Conservation (phyloP, 2,888 invertebrate species). For the Pyrgus malvae region DNA sequence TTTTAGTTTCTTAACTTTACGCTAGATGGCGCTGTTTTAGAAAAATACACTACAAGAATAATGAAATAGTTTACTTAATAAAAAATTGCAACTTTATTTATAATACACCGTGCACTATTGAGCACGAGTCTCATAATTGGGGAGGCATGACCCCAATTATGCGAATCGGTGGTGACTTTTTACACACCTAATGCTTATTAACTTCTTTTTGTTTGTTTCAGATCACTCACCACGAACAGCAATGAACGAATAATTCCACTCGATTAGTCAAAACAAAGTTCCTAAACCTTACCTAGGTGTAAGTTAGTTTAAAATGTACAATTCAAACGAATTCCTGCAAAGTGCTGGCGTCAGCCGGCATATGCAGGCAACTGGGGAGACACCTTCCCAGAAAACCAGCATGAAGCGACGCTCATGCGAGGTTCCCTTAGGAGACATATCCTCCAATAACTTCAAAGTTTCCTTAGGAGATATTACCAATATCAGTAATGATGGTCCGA, state of each 20-base stretch:
- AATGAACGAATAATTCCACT: conserved; percentile 72
- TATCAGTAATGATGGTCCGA: conserved; percentile 46
- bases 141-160: too few relatives aligned
- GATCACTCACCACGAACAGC: conserved; percentile 43
- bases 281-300: conserved; percentile 57
- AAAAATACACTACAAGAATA: not conserved
- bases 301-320: conserved; percentile 63
- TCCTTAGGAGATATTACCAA: conserved; percentile 67
- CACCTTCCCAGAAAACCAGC: conserved; percentile 72
- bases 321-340: conserved; percentile 72
- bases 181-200: too few relatives aligned
- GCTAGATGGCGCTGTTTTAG: conserved; percentile 36
- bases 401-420: conserved; percentile 76
- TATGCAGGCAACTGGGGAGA: conserved; percentile 74
- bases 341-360: conserved; percentile 75
- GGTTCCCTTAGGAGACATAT: conserved; percentile 72
- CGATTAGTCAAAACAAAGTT: conserved; percentile 72
- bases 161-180: too few relatives aligned
- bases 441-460: conserved; percentile 73
- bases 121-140: too few relatives aligned
- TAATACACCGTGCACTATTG: too few relatives aligned
- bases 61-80: too few relatives aligned
- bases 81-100: too few relatives aligned
- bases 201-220: conserved; percentile 60
- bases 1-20: conserved; percentile 4